phyloP scores from a whole-genome alignment of 2,113 vertebrate genomes.

The Cavia porcellus region DNA sequence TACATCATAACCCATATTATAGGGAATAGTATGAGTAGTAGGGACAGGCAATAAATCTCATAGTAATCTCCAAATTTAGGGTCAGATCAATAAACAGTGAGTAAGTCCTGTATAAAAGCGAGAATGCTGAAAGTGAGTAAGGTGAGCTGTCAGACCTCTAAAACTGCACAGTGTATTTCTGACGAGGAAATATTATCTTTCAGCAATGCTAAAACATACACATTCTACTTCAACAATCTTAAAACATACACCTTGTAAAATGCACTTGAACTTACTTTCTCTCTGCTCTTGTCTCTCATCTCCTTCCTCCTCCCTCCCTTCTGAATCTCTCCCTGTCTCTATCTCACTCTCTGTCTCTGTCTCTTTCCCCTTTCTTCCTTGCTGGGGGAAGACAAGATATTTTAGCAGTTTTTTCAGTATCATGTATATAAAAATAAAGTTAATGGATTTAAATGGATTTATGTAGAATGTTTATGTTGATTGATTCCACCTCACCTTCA shows the following conservation, averaged over 20 bases:
- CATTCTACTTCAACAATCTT: not conserved
- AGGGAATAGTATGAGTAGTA: not conserved
- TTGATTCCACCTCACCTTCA: not conserved
- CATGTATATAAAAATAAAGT: constrained; percentile 46
- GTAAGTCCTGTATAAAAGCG: not conserved
- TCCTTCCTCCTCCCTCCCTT: not conserved
- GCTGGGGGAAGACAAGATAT: not conserved
- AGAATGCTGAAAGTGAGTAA: not conserved
- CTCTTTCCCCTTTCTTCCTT: not conserved
- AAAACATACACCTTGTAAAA: not conserved
- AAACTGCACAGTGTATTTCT: not conserved
- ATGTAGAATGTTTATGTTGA: constrained; percentile 4
- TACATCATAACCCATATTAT: not conserved
- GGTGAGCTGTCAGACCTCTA: not conserved
- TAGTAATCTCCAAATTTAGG: not conserved
- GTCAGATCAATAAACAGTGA: not conserved
- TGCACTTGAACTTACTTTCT: not conserved
- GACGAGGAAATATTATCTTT: not conserved
- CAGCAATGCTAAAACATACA: not conserved
- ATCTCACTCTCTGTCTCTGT: not conserved
- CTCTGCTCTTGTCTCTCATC: not conserved
- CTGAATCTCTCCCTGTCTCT: not conserved
- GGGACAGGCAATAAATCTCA: not conserved
- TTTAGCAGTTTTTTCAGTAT: not conserved
- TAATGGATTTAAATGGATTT: constrained; percentile 12